Conservation (phyloP, 2,888 invertebrate species). For the Balanococcus diminutus region DNA sequence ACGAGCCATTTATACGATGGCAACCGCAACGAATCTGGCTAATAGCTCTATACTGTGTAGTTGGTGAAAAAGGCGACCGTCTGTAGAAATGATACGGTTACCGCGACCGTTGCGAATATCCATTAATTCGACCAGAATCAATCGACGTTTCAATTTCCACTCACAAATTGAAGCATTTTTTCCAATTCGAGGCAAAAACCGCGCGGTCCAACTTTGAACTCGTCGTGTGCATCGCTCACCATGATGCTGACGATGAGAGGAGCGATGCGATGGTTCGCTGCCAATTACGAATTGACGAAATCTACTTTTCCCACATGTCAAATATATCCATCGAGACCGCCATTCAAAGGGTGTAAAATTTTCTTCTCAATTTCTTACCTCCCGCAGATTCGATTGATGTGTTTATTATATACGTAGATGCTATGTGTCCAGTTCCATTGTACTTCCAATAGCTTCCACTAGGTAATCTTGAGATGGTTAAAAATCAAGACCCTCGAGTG, state of each 20-base stretch:
- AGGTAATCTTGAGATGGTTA: no score
- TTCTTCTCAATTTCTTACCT: neutral
- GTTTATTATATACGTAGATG: conserved; percentile 14
- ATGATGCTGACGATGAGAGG: neutral
- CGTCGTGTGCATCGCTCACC: no score
- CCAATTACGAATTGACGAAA: conserved; percentile 26
- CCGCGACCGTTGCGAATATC: neutral
- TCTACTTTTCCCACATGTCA: neutral
- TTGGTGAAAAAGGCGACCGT: neutral
- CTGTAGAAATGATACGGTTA: neutral
- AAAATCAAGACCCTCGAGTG: no score
- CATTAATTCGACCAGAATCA: conserved; percentile 8
- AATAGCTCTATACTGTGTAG: neutral
- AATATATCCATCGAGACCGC: neutral
- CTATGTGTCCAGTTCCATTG: no score
- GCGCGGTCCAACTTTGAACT: neutral
- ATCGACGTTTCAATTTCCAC: neutral
- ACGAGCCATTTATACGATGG: neutral
- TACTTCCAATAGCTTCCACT: no score
- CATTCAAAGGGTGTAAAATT: neutral
- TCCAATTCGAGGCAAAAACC: neutral
- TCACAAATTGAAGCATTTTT: neutral
- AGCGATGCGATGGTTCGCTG: neutral
- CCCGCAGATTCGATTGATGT: neutral
- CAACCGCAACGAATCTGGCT: conserved; percentile 21